A percentile compares a stretch with the other conserved stretches of the same genome.
Conservation (phyloP, 2,113 vertebrate species). For the Mola mola region DNA sequence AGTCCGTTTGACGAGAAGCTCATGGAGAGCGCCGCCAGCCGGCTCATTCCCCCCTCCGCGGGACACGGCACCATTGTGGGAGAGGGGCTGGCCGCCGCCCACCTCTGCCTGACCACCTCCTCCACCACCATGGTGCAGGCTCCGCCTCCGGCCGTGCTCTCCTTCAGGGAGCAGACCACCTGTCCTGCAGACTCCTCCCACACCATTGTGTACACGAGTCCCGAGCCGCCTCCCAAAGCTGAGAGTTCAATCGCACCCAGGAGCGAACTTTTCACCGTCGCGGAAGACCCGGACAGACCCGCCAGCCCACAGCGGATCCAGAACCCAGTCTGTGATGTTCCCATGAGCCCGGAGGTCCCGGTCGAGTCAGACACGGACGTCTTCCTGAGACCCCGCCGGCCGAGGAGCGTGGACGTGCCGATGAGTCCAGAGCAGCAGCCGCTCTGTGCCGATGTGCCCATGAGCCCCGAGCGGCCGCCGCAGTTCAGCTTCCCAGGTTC, state of each 20-base stretch:
- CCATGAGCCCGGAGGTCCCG: conserved; percentile 51
- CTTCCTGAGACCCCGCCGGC: conserved; percentile 50
- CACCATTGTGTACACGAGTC: conserved; percentile 55
- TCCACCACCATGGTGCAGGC: conserved; percentile 66
- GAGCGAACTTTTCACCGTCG: conserved; percentile 15
- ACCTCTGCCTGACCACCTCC: conserved; percentile 55
- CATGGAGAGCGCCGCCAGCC: background rate
- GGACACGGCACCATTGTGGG: conserved; percentile 68
- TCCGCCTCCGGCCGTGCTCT: conserved; percentile 26
- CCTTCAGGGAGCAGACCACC: conserved; percentile 64
- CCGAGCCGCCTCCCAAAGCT: conserved; percentile 4
- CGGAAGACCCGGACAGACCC: conserved; percentile 24
- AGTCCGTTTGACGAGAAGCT: conserved; percentile 53
- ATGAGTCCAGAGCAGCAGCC: conserved; percentile 45
- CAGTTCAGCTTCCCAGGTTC: too few relatives aligned
- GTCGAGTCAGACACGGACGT: conserved; percentile 51
- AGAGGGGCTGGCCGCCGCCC: conserved; percentile 43
- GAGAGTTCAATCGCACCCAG: background rate
- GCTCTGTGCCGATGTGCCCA: conserved; percentile 44
- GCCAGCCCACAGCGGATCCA: conserved; percentile 13
- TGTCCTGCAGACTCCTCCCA: background rate
- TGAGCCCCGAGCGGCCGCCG: conserved; percentile 59
- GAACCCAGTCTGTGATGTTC: background rate
- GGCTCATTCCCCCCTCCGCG: background rate
- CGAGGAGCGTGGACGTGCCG: conserved; percentile 6